These are phyloP conservation scores for Diplogasteroides magnus DNA, from an alignment of 1,140 invertebrate species.

Conservation along the genomic window DNA sequence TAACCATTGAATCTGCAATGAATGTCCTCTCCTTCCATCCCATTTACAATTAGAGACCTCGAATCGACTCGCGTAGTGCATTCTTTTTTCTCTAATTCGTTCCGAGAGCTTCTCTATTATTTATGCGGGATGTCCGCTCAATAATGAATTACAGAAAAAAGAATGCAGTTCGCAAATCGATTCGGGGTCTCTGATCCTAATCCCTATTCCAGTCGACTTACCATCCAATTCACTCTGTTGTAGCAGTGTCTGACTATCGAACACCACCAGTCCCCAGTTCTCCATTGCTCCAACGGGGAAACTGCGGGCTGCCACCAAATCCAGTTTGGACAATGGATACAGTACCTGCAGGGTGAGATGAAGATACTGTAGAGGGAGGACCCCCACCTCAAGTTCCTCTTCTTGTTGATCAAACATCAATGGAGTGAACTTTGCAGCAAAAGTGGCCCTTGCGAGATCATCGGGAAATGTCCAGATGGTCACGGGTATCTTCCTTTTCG, in stretches of 20 bases:
- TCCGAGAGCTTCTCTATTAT: too few species aligned
- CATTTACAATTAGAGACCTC: constrained; percentile 5
- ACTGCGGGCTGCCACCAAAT: constrained; percentile 59
- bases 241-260: constrained; percentile 34
- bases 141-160: too few species aligned
- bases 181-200: too few species aligned
- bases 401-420: constrained; percentile 49
- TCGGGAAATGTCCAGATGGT: constrained; percentile 44
- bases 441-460: constrained; percentile 33
- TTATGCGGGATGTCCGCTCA: too few species aligned
- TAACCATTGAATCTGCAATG: background rate
- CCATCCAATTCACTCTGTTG: background rate
- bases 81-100: too few species aligned
- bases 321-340: constrained; percentile 54
- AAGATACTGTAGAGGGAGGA: constrained; percentile 22
- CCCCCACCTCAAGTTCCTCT: constrained; percentile 40
- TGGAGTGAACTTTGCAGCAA: constrained; percentile 49
- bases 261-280: constrained; percentile 59
- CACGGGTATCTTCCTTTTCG: constrained; percentile 44
- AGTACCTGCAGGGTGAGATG: constrained; percentile 28
- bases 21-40: background rate
- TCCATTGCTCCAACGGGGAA: constrained; percentile 61
- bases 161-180: too few species aligned
- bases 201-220: background rate
- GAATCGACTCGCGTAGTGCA: too few species aligned